These are phyloP conservation scores for Drosophila pallidifrons DNA, from an alignment of 1,140 invertebrate genomes.

Conservation along the genomic window DNA sequence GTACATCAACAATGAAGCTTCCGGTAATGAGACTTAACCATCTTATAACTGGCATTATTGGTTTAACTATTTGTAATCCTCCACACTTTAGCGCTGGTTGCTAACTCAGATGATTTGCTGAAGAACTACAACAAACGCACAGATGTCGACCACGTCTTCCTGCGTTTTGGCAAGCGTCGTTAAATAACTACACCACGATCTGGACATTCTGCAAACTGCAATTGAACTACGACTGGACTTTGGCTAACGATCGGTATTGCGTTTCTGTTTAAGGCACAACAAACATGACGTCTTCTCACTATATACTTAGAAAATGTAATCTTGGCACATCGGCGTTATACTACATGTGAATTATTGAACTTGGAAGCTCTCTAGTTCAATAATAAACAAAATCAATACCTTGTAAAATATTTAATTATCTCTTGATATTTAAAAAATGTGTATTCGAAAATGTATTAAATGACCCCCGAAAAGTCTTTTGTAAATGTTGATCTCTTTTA, in stretches of 20 bases:
- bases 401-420: slow-evolving; percentile 47
- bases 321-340: slow-evolving; percentile 38
- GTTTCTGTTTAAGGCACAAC: slow-evolving; percentile 23
- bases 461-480: slow-evolving; percentile 67
- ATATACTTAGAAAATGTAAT: slow-evolving; percentile 51
- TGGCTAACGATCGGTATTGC: slow-evolving; percentile 23
- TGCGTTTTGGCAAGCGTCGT: slow-evolving; percentile 89
- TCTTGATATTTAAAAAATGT: slow-evolving; percentile 19
- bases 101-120: slow-evolving; percentile 73
- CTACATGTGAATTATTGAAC: slow-evolving; percentile 46
- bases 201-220: not conserved
- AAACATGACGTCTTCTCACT: slow-evolving; percentile 57
- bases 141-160: slow-evolving; percentile 91
- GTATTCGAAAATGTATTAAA: slow-evolving; percentile 58
- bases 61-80: slow-evolving; percentile 6
- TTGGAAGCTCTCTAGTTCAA: slow-evolving; percentile 79
- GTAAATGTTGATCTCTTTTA: slow-evolving; percentile 46
- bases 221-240: slow-evolving; percentile 22
- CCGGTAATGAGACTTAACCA: slow-evolving; percentile 47
- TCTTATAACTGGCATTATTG: not conserved
- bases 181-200: slow-evolving; percentile 34
- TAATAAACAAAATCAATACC: slow-evolving; percentile 47
- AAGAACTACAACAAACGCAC: slow-evolving; percentile 88
- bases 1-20: slow-evolving; percentile 83
- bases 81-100: slow-evolving; percentile 62